These are phyloP conservation scores for Microplitis demolitor DNA, from an alignment of 1,140 invertebrate genomes.

Conservation along the genomic window DNA sequence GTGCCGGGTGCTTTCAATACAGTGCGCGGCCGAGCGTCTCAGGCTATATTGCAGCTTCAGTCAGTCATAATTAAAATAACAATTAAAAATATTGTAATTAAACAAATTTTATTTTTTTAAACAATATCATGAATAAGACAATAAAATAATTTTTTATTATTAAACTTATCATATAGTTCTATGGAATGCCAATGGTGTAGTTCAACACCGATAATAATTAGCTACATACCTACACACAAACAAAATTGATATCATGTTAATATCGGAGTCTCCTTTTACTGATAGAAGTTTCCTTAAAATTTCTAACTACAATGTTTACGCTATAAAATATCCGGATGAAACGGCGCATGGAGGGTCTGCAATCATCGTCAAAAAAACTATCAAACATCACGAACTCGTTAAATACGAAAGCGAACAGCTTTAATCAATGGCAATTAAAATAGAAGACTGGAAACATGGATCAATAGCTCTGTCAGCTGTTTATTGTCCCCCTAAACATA, in stretches of 20 bases:
- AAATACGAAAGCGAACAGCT: slow-evolving; percentile 26
- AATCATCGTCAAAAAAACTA: slow-evolving; percentile 34
- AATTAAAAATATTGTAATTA: no score
- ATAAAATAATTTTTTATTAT: no score
- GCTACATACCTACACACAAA: slow-evolving; percentile 30
- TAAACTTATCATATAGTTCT: slow-evolving; percentile 20
- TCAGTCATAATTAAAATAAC: no score
- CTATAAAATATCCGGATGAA: slow-evolving; percentile 31
- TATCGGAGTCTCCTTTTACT: slow-evolving; percentile 19
- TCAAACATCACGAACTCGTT: slow-evolving; percentile 22
- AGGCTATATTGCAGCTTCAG: no score
- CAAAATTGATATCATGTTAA: slow-evolving; percentile 39
- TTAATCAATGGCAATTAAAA: slow-evolving; percentile 25
- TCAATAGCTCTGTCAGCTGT: neutral
- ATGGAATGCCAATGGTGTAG: slow-evolving; percentile 40
- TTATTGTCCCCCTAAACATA: neutral
- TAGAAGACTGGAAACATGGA: no score
- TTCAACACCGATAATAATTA: slow-evolving; percentile 30
- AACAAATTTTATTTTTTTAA: no score
- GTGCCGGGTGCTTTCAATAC: no score
- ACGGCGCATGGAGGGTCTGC: slow-evolving; percentile 33
- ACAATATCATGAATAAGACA: no score
- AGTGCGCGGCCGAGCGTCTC: no score
- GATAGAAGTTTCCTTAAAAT: slow-evolving; percentile 16
- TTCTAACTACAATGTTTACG: slow-evolving; percentile 26